phyloP scores from a whole-genome alignment of 2,888 invertebrate species.

The Tetheella fluctuosa region DNA sequence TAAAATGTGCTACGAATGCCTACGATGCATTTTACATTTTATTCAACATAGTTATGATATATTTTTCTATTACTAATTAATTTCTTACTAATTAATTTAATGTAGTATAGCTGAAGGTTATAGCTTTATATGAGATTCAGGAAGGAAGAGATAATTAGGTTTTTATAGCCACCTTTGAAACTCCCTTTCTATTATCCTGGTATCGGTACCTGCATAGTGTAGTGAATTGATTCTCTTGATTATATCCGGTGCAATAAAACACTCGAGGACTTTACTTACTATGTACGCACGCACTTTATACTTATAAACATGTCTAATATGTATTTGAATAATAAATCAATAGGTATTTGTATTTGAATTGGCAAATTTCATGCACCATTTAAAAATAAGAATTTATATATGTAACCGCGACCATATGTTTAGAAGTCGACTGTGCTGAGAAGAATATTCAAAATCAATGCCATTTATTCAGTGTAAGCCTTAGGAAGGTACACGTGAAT shows the following conservation, averaged over 20 bases:
- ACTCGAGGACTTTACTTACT: neutral
- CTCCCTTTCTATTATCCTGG: constrained; percentile 6
- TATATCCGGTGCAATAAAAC: constrained; percentile 8
- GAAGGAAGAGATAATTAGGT: neutral
- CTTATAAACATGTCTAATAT: too few relatives aligned
- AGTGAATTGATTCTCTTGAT: constrained; percentile 2
- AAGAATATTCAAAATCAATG: too few relatives aligned
- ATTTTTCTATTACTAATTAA: too few relatives aligned
- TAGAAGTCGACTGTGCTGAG: too few relatives aligned
- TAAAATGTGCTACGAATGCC: neutral
- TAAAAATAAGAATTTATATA: too few relatives aligned
- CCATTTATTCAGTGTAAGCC: too few relatives aligned
- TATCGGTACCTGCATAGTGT: constrained; percentile 2
- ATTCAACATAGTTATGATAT: too few relatives aligned
- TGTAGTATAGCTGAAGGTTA: neutral
- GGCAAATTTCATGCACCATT: neutral
- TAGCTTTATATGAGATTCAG: neutral
- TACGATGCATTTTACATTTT: neutral
- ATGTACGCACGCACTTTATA: neutral
- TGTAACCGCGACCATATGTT: too few relatives aligned
- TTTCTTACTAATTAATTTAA: neutral
- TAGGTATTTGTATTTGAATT: neutral
- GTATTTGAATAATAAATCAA: too few relatives aligned
- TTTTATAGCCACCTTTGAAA: constrained; percentile 7
- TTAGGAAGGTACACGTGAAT: too few relatives aligned